Evolutionary conservation across 1,140 invertebrate species (phyloP), one percentile per base, ranked within the genome.

Genomic region (Hydropsyche tenuis): DNA sequence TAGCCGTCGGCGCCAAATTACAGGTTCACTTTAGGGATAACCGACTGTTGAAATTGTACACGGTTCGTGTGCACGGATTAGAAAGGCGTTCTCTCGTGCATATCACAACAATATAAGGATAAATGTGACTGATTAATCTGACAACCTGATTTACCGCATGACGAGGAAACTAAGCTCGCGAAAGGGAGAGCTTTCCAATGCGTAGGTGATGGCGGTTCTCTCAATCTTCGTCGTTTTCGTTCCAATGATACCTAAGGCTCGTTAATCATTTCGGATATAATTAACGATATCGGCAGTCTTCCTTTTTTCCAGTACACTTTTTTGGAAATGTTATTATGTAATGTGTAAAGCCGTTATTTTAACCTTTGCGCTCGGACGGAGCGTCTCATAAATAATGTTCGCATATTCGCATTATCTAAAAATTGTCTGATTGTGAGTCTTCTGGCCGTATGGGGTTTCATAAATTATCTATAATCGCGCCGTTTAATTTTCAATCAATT

Each of bases 1-100:
- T 76, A 76, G 72, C 66, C 65, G 72, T 69, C 46, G 72, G 72
- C 68, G 73, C 75, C 64, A 76, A 76, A 76, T 76, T 73, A 76
- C 72, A 73, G 75, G 75, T 76, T 76, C 68, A 73, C 51, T 48
- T 73, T 4, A 16, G 7, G 65, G 45, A 48, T 48, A 48, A 37
- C 30, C 16, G 45, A 48, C 14, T 16, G 2, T 48, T 16, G 45
- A 48, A 14, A 7, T 48, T 14, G 45, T 7, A 14, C 14, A 4
- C 2, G 3, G 45, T n/a, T 48, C 45, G 45, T 48, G 20, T 53
- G 16, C 7, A 2, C 16, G 20, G 48, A 53, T 53, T 53, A 18
- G 48, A 53, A 53, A 53, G 48, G 48, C 20, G 7, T 37, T 20
- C 48, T 53, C 18, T n/a, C 11, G 16, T 46, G 16, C 45, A 46